A percentile compares a stretch with the other conserved stretches of the same genome.
Evolutionary conservation across 2,888 invertebrate genomes (phyloP).

Genomic region (Neelides folsomi): DNA sequence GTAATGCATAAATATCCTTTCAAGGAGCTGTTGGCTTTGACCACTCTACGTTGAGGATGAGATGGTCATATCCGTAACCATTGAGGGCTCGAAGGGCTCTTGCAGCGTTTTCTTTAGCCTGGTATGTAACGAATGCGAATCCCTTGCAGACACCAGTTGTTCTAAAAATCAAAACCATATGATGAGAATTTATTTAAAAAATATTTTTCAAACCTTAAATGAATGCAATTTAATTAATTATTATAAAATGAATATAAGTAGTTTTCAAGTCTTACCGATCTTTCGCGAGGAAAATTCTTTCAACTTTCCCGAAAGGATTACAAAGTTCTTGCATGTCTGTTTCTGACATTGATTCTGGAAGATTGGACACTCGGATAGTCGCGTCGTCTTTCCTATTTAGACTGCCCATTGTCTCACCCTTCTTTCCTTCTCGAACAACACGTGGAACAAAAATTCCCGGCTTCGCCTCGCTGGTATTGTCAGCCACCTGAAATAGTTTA

Average conservation of each 20-base stretch:
- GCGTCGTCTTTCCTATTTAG: conserved; percentile 60
- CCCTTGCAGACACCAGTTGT: conserved; percentile 78
- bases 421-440: conserved; percentile 52
- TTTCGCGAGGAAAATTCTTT: conserved; percentile 88
- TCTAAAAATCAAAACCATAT: too few relatives aligned
- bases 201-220: neutral
- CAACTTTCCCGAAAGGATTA: conserved; percentile 80
- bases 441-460: conserved; percentile 51
- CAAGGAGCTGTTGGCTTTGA: conserved; percentile 54
- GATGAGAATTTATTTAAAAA: neutral
- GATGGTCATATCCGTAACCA: conserved; percentile 92
- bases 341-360: conserved; percentile 86
- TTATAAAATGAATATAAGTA: neutral
- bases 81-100: conserved; percentile 78
- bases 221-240: too few relatives aligned
- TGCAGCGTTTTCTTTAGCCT: conserved; percentile 76
- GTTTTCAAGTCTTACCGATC: conserved; percentile 45
- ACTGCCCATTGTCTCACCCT: conserved; percentile 54
- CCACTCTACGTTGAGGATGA: conserved; percentile 98
- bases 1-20: neutral
- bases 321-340: conserved; percentile 91
- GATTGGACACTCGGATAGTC: conserved; percentile 91
- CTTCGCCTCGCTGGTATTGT: conserved; percentile 26
- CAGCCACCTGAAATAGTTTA: conserved; percentile 14
- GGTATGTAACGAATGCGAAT: conserved; percentile 96